These are phyloP conservation scores for Liopterus haemorrhoidalis DNA, from an alignment of 2,888 invertebrate genomes.

Conservation along the genomic window DNA sequence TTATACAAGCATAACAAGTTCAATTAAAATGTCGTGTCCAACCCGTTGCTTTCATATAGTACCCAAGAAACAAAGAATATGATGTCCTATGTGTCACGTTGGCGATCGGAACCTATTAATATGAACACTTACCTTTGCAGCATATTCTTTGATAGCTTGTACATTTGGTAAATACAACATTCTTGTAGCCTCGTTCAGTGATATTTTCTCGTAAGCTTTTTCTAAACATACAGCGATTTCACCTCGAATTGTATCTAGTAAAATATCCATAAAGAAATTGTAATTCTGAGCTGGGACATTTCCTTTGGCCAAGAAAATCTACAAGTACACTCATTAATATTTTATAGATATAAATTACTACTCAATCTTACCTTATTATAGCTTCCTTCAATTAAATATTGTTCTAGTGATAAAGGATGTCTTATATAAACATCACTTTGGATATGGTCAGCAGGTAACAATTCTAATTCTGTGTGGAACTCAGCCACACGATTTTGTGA, in stretches of 20 bases:
- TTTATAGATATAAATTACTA: conserved; percentile 10
- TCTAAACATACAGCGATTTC: conserved; percentile 97
- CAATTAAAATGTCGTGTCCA: too few relatives aligned
- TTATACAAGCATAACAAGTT: too few relatives aligned
- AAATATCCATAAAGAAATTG: conserved; percentile 93
- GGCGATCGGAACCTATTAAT: too few relatives aligned
- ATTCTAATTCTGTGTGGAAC: conserved; percentile 95
- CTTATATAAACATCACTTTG: conserved; percentile 89
- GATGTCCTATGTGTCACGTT: too few relatives aligned
- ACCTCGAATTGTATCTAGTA: conserved; percentile 89
- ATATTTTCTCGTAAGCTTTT: conserved; percentile 89
- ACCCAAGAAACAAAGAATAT: too few relatives aligned
- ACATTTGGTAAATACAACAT: conserved; percentile 79
- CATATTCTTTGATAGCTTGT: conserved; percentile 74
- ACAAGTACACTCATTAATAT: conserved; percentile 24
- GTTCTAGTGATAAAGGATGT: conserved; percentile 92
- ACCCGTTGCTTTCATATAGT: too few relatives aligned
- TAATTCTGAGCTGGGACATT: conserved; percentile 95
- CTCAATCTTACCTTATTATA: conserved; percentile 78
- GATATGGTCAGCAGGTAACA: conserved; percentile 85
- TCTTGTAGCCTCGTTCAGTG: conserved; percentile 78
- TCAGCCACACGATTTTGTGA: conserved; percentile 96
- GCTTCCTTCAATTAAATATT: conserved; percentile 98
- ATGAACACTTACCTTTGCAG: conserved; percentile 57
- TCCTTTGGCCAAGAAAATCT: conserved; percentile 84